Base-by-base conservation (phyloP, 2,797 vertebrate species). In the Sebastiscus tertius region DNA sequence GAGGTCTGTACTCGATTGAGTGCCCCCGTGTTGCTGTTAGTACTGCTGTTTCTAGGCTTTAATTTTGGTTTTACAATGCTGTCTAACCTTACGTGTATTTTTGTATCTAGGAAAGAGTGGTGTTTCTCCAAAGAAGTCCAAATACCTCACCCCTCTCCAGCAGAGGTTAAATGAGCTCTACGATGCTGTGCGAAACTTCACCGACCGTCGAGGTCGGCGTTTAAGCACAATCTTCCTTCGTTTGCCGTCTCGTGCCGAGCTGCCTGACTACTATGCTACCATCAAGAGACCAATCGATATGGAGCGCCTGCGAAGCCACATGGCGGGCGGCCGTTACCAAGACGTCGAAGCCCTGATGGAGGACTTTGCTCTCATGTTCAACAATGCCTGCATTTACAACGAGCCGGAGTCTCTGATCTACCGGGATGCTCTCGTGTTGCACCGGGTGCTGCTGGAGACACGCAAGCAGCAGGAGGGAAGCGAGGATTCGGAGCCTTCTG, bases 401-500 rank as follows among this genome's bases (percentile, higher is more conserved):
- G 99, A 99, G 87, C 99, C 99, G 0, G 99, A 99, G 88, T 99
- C 99, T 54, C 94, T 99, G 80, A 99, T 99, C 92, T 99, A 99
- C 75, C 97, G 98, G 83, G 99, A 99, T 76, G 98, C 99, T 12
- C 93, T 99, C 36, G 96, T 99, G 76, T 94, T 99, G 46, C 99
- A 99, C 89, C 97, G 98, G 63, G 98, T 99, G 65, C 92, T 99
- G 69, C 96, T 99, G 60, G 98, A 97, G 88, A 98, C 98, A 2
- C 96, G 98, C n/a, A 96, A 96, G 83, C 93, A 91, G 77, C 95
- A 95, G 80, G 95, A 96, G 72, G 98, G 97, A 58, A 96, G 96
- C 36, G 97, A 98, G 72, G 99, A 99, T 82, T 96, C 95, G 2
- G 96, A 97, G 6, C 94, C 96, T 6, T 96, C 97, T 61, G 96